Evolutionary conservation across 1,140 invertebrate species (phyloP).

Genomic region (Nasonia giraulti): DNA sequence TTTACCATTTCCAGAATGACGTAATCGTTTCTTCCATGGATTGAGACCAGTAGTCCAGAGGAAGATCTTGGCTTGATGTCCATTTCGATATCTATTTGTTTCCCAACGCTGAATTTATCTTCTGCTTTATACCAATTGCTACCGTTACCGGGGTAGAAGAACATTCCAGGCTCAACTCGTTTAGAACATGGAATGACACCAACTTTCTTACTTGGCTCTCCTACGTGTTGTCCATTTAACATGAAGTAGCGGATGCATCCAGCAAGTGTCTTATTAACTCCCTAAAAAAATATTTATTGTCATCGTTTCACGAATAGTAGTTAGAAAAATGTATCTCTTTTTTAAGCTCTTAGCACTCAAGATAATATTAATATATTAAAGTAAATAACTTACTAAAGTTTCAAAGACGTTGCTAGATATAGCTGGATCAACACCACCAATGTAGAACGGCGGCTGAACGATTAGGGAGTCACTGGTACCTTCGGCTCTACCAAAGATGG

Average conservation of each 20-base stretch:
- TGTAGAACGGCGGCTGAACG: constrained; percentile 82
- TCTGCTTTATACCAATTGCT: constrained; percentile 77
- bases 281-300: constrained; percentile 65
- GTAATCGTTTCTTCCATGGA: constrained; percentile 88
- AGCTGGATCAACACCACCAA: constrained; percentile 81
- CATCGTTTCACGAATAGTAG: not conserved
- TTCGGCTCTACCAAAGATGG: constrained; percentile 75
- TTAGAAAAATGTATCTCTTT: constrained; percentile 39
- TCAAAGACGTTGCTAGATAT: constrained; percentile 57
- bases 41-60: constrained; percentile 87
- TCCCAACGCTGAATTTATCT: constrained; percentile 86
- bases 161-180: constrained; percentile 90
- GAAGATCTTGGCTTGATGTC: constrained; percentile 91
- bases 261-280: constrained; percentile 81
- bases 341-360: constrained; percentile 27
- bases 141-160: constrained; percentile 86
- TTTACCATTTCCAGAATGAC: constrained; percentile 91
- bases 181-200: constrained; percentile 87
- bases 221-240: constrained; percentile 81
- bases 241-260: constrained; percentile 91
- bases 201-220: constrained; percentile 74
- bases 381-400: constrained; percentile 66
- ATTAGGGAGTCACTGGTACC: constrained; percentile 78
- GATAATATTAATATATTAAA: constrained; percentile 14
- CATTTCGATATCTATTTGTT: constrained; percentile 86